Evolutionary conservation across 35 echinoderm and acorn worm species (phyloP).

Genomic region (Amphiura filiformis): DNA sequence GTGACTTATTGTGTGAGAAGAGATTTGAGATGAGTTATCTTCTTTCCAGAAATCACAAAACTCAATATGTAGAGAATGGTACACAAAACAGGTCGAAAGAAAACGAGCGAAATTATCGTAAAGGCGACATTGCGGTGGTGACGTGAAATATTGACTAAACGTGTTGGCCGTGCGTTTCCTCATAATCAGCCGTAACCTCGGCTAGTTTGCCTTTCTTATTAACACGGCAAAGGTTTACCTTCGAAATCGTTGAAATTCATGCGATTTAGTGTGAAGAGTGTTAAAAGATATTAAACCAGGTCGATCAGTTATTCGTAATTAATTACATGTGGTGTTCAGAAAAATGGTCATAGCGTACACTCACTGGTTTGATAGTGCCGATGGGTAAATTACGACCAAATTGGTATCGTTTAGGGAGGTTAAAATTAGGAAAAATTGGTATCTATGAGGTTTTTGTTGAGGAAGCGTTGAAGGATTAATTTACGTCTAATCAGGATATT

Average conservation of each 20-base stretch:
- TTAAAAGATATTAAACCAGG: not conserved
- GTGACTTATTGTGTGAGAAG: not conserved
- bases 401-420: not conserved
- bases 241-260: not conserved
- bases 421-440: not conserved
- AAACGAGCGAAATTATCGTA: not conserved
- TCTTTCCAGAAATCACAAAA: not conserved
- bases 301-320: conserved; percentile 5
- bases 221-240: not conserved
- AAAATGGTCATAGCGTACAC: not conserved
- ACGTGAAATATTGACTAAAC: not conserved
- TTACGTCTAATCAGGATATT: not conserved
- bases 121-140: not conserved
- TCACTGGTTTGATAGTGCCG: not conserved
- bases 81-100: conserved; percentile 1
- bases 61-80: not conserved
- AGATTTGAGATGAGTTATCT: conserved; percentile 15
- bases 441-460: not conserved
- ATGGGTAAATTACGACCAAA: not conserved
- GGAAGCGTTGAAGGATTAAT: not conserved
- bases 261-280: not conserved
- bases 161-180: not conserved
- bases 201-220: conserved; percentile 4
- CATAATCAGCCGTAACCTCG: not conserved
- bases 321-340: not conserved